Conservation (phyloP, 2,888 invertebrate genomes). For the Eupeodes luniger region DNA sequence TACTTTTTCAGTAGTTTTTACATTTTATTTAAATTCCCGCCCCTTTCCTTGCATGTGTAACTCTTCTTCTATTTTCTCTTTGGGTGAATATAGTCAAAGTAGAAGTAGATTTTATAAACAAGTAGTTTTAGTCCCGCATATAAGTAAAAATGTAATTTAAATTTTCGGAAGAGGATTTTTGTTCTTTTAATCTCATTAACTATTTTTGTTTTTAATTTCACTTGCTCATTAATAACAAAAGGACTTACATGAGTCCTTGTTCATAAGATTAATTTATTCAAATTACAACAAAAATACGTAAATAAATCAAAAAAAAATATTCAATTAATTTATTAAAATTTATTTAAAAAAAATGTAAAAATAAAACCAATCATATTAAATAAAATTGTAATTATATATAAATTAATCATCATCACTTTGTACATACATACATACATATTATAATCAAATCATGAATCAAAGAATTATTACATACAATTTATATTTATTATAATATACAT, state of each 20-base stretch:
- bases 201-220: slow-evolving; percentile 33
- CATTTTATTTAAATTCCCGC: slow-evolving; percentile 35
- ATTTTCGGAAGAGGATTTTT: slow-evolving; percentile 47
- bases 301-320: slow-evolving; percentile 43
- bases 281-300: slow-evolving; percentile 62
- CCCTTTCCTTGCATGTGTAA: slow-evolving; percentile 57
- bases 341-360: slow-evolving; percentile 31
- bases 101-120: slow-evolving; percentile 18
- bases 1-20: slow-evolving; percentile 11
- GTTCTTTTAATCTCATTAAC: not conserved
- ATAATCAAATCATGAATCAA: slow-evolving; percentile 42
- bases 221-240: slow-evolving; percentile 62
- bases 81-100: slow-evolving; percentile 23
- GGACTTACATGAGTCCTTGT: slow-evolving; percentile 31
- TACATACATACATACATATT: slow-evolving; percentile 61
- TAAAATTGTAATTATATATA: slow-evolving; percentile 70
- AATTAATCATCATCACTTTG: slow-evolving; percentile 73
- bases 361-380: slow-evolving; percentile 25
- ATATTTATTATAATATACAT: slow-evolving; percentile 6
- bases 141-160: slow-evolving; percentile 20
- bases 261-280: slow-evolving; percentile 75
- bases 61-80: slow-evolving; percentile 34
- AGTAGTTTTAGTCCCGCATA: slow-evolving; percentile 36
- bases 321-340: slow-evolving; percentile 26
- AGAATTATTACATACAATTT: slow-evolving; percentile 24